Percentiles rank a stretch among this genome's conserved stretches.
Conservation (phyloP, 2,888 invertebrate species). For the Trachelus stipa region DNA sequence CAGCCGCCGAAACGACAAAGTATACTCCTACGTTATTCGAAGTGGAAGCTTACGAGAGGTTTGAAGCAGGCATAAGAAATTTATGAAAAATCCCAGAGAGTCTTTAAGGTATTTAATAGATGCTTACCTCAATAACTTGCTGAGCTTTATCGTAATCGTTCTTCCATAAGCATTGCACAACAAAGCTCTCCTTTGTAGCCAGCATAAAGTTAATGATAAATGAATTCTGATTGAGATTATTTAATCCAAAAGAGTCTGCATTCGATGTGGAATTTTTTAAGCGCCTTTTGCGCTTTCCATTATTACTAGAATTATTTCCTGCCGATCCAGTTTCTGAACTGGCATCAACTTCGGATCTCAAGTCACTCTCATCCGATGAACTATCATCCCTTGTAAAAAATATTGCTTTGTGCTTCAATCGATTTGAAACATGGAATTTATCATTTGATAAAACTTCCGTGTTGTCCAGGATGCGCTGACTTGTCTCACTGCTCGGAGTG, state of each 20-base stretch:
- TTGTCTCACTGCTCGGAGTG: conserved; percentile 63
- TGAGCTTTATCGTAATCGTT: conserved; percentile 80
- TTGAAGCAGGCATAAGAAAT: conserved; percentile 71
- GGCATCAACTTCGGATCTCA: conserved; percentile 44
- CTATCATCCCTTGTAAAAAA: conserved; percentile 48
- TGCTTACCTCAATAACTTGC: conserved; percentile 82
- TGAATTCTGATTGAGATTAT: conserved; percentile 16
- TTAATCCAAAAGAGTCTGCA: neutral
- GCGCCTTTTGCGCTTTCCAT: conserved; percentile 66
- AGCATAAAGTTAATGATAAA: conserved; percentile 78
- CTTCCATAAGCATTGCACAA: conserved; percentile 81
- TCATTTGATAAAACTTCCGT: conserved; percentile 27
- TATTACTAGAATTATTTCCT: conserved; percentile 65
- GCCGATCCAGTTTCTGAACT: conserved; percentile 58
- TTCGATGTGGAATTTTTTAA: conserved; percentile 40
- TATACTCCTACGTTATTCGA: conserved; percentile 72
- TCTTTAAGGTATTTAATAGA: conserved; percentile 11
- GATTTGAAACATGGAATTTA: conserved; percentile 35
- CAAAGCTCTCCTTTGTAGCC: conserved; percentile 79
- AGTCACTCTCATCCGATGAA: conserved; percentile 44
- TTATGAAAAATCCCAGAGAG: conserved; percentile 53
- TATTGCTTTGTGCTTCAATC: conserved; percentile 34
- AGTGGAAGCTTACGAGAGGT: conserved; percentile 70
- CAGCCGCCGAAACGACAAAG: conserved; percentile 41
- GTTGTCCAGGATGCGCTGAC: conserved; percentile 34